phyloP scores from a whole-genome alignment of 2,113 vertebrate species.

The Malurus cyaneus region DNA sequence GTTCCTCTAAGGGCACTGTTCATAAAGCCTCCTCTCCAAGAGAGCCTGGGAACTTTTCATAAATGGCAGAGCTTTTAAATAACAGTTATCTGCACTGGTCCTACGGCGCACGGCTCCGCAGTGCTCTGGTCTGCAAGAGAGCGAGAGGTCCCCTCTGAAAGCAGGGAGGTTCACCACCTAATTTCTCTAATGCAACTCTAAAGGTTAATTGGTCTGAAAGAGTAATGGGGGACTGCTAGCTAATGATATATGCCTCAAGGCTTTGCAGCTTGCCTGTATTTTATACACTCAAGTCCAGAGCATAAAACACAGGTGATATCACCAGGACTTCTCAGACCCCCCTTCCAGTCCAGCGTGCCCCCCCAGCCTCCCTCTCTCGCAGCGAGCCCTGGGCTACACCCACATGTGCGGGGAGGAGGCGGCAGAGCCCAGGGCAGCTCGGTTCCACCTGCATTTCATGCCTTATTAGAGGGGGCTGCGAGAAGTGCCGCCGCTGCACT shows the following conservation, averaged over 20 bases:
- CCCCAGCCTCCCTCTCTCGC: not conserved
- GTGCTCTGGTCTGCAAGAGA: slow-evolving; percentile 30
- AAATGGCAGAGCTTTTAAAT: slow-evolving; percentile 52
- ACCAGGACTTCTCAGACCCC: not conserved
- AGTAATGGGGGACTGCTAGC: slow-evolving; percentile 54
- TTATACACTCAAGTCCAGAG: slow-evolving; percentile 5
- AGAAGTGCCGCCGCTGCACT: slow-evolving; percentile 78
- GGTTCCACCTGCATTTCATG: slow-evolving; percentile 83
- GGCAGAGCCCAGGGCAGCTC: slow-evolving; percentile 71
- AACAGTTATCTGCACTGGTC: slow-evolving; percentile 45
- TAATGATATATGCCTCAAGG: slow-evolving; percentile 61
- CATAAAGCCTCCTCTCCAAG: slow-evolving; percentile 24
- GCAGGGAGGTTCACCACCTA: slow-evolving; percentile 62
- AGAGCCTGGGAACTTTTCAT: slow-evolving; percentile 38
- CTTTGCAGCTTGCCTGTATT: slow-evolving; percentile 51
- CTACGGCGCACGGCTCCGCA: not conserved
- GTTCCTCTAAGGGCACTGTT: slow-evolving; percentile 28
- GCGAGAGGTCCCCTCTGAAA: slow-evolving; percentile 56
- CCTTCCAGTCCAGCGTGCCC: not conserved
- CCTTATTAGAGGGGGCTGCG: slow-evolving; percentile 83
- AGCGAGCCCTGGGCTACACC: not conserved
- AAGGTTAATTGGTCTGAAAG: slow-evolving; percentile 79
- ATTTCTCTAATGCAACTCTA: slow-evolving; percentile 78
- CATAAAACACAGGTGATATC: slow-evolving; percentile 26
- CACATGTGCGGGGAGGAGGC: slow-evolving; percentile 75